Base-by-base conservation (phyloP, 2,888 invertebrate species). In the Drosophila austrosaltans region DNA sequence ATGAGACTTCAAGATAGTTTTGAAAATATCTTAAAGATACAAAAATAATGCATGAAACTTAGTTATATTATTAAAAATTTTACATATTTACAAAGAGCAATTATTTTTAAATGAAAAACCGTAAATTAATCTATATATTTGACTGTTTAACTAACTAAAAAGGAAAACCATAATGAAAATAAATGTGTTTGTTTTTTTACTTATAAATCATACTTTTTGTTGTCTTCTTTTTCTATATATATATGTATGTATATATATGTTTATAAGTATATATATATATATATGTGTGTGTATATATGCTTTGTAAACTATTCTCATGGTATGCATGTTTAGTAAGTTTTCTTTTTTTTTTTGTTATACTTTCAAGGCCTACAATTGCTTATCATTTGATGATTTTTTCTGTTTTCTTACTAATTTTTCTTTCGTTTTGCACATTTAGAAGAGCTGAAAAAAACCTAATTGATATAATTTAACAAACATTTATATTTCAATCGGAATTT, bases 361-460 rank as follows among this genome's bases (percentile, higher is more conserved):
- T 44, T 57, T 62, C 71, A 82, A 86, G 86, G 78, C 89, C 77
- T 81, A 75, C 75, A 86, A 82, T 81, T 84, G 81, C 81, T 84
- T 87, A 71, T 73, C 65, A 69, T 71, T 76, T 57, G 62, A 48
- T 54, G 63, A 63, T 48, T 63, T 25, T 28, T 53, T 28, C 39
- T 20, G 39, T 30, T 59, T 40, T 32, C 39, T 28, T 44, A 42
- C 53, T 61, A 57, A 22, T 25, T 12, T 36, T 10, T 40, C 7
- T 63, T 59, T 56, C 12, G 39, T 36, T 64, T 59, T 61, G 44
- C 44, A 48, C 44, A 61, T 44, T 61, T 48, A 48, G 59, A 59
- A 39, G 28, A 59, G 57, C 57, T 57, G 57, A 57, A 39, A 59
- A 42, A 12, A 28, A 30, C 57, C 57, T 58, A 72, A 72, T 53